These are phyloP conservation scores for Stegophylla sp. DNA, from an alignment of 2,888 invertebrate species.

Conservation along the genomic window DNA sequence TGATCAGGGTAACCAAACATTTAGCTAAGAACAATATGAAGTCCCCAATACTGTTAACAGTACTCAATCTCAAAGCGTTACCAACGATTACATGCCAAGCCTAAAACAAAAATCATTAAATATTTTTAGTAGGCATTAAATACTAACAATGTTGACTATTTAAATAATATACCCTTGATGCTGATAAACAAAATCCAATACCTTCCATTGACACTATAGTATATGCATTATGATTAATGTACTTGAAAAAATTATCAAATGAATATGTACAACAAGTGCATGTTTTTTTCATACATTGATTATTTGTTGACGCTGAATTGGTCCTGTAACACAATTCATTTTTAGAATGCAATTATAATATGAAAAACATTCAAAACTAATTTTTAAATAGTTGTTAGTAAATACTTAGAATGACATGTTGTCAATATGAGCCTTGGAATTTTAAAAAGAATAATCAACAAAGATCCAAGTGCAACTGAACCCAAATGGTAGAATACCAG, in stretches of 20 bases:
- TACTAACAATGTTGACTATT: neutral
- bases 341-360: neutral
- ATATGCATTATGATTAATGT: conserved; percentile 93
- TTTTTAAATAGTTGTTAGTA: neutral
- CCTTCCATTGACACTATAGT: conserved; percentile 92
- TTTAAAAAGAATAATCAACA: conserved; percentile 91
- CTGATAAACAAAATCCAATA: conserved; percentile 87
- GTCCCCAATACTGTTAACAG: conserved; percentile 91
- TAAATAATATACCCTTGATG: conserved; percentile 75
- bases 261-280: conserved; percentile 91
- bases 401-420: conserved; percentile 85
- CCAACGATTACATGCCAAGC: conserved; percentile 84
- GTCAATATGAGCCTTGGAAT: conserved; percentile 86
- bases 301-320: conserved; percentile 70
- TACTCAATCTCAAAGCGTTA: conserved; percentile 86
- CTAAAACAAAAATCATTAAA: conserved; percentile 66
- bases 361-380: neutral
- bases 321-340: conserved; percentile 66
- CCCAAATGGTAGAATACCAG: conserved; percentile 89
- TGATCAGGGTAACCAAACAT: conserved; percentile 80
- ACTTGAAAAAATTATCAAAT: conserved; percentile 88
- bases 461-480: conserved; percentile 92
- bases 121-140: neutral
- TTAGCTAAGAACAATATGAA: conserved; percentile 91
- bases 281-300: conserved; percentile 68